These are phyloP conservation scores for Amblyopsis hoosieri DNA, from an alignment of 2,797 vertebrate genomes.

Conservation along the genomic window DNA sequence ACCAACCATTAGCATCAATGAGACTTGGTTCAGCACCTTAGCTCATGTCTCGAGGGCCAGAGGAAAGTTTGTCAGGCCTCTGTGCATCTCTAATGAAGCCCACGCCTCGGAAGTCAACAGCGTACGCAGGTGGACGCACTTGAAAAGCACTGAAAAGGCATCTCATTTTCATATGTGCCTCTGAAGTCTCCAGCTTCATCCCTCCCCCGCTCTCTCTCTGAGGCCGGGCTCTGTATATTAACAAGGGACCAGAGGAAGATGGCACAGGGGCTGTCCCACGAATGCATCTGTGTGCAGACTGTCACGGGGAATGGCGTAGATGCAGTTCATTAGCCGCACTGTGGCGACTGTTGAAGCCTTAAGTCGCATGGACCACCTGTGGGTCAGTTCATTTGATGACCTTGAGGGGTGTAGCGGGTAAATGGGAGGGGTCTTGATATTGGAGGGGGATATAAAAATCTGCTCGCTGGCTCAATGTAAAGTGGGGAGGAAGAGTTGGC, in stretches of 20 bases:
- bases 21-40: slow-evolving; percentile 32
- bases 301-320: neutral
- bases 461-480: slow-evolving; percentile 27
- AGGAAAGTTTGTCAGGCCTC: slow-evolving; percentile 9
- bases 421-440: neutral
- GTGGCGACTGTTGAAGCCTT: slow-evolving; percentile 12
- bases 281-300: slow-evolving; percentile 21
- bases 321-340: slow-evolving; percentile 15
- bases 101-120: no score
- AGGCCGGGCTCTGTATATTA: slow-evolving; percentile 18
- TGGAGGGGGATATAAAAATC: slow-evolving; percentile 25
- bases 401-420: slow-evolving; percentile 11
- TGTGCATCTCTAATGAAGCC: slow-evolving; percentile 13
- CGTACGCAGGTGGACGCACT: slow-evolving; percentile 19
- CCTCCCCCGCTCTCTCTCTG: no score
- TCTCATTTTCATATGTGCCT: slow-evolving; percentile 23
- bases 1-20: slow-evolving; percentile 38
- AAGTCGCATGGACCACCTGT: slow-evolving; percentile 27
- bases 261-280: slow-evolving; percentile 4
- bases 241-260: slow-evolving; percentile 8
- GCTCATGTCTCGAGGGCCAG: slow-evolving; percentile 14
- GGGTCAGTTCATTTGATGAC: slow-evolving; percentile 27
- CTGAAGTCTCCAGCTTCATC: neutral
- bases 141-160: slow-evolving; percentile 9
- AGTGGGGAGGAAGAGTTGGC: neutral